Conservation (phyloP, 2,888 invertebrate genomes). For the Chrysopilus asiliformis region DNA sequence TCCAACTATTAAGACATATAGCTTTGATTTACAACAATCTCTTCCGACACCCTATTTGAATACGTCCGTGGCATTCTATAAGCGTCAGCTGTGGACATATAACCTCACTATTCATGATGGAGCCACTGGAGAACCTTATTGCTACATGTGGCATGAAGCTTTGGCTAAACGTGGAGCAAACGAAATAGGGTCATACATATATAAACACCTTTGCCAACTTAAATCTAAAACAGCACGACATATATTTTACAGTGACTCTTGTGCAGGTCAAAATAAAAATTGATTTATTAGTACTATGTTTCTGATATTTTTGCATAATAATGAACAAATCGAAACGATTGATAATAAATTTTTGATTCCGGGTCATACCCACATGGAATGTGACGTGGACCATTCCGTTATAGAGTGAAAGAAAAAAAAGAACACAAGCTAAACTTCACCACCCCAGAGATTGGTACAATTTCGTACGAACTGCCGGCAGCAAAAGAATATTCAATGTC, state of each 20-base stretch:
- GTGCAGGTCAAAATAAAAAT: constrained; percentile 17
- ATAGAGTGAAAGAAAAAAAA: constrained; percentile 14
- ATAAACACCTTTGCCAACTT: constrained; percentile 7
- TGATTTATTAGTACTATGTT: constrained; percentile 13
- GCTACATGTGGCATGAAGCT: constrained; percentile 16
- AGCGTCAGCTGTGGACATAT: constrained; percentile 14
- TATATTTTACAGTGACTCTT: too few relatives aligned
- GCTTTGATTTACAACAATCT: constrained; percentile 15
- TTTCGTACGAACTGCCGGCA: constrained; percentile 11
- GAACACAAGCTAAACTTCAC: constrained; percentile 11
- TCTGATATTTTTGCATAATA: constrained; percentile 8
- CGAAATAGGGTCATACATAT: constrained; percentile 13
- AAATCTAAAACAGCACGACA: constrained; percentile 5
- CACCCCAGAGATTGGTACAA: constrained; percentile 14
- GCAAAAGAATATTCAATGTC: constrained; percentile 13
- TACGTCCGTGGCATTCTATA: constrained; percentile 12
- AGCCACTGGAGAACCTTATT: constrained; percentile 9
- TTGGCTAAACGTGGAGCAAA: constrained; percentile 13
- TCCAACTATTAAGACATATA: too few relatives aligned
- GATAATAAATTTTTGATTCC: too few relatives aligned
- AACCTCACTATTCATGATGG: constrained; percentile 15
- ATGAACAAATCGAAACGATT: constrained; percentile 10
- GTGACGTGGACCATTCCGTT: constrained; percentile 9
- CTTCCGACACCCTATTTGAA: constrained; percentile 13
- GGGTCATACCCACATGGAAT: constrained; percentile 13